These are phyloP conservation scores for Syngnathus floridae DNA, from an alignment of 2,113 vertebrate species.

Conservation along the genomic window DNA sequence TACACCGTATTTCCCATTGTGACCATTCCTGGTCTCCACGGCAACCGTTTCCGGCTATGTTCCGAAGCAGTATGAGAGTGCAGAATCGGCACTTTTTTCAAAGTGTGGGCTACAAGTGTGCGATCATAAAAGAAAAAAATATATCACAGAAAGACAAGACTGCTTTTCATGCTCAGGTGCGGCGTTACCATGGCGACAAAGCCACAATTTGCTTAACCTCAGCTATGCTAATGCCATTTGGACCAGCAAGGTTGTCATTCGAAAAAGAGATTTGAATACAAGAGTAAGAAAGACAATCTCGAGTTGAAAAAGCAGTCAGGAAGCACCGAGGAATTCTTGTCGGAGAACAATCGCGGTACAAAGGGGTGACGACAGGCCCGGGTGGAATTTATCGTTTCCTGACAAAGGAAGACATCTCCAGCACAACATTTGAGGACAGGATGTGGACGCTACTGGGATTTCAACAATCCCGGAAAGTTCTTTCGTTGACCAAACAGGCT, in stretches of 20 bases:
- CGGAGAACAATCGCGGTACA: slow-evolving; percentile 27
- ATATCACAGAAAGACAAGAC: not conserved
- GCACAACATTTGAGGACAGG: slow-evolving; percentile 26
- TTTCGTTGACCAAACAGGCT: slow-evolving; percentile 33
- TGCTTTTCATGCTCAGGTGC: not conserved
- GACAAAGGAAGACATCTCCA: not conserved
- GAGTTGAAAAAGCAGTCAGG: not conserved
- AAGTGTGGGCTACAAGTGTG: not conserved
- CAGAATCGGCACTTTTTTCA: not conserved
- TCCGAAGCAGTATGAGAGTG: not conserved
- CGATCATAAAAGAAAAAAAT: not conserved
- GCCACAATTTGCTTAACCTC: slow-evolving; percentile 5
- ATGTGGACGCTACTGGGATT: slow-evolving; percentile 7
- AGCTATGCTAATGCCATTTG: not conserved
- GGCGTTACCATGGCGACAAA: not conserved
- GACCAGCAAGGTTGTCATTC: not conserved
- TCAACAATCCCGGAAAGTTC: slow-evolving; percentile 26
- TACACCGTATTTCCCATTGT: not conserved
- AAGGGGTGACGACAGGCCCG: slow-evolving; percentile 21
- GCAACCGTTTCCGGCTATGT: slow-evolving; percentile 1
- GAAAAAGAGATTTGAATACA: not conserved
- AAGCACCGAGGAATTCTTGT: slow-evolving; percentile 16
- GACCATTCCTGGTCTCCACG: not conserved
- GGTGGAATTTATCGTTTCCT: slow-evolving; percentile 40
- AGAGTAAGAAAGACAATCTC: not conserved